These are phyloP conservation scores for Ennomos quercinarius DNA, from an alignment of 2,888 invertebrate genomes.

Conservation along the genomic window DNA sequence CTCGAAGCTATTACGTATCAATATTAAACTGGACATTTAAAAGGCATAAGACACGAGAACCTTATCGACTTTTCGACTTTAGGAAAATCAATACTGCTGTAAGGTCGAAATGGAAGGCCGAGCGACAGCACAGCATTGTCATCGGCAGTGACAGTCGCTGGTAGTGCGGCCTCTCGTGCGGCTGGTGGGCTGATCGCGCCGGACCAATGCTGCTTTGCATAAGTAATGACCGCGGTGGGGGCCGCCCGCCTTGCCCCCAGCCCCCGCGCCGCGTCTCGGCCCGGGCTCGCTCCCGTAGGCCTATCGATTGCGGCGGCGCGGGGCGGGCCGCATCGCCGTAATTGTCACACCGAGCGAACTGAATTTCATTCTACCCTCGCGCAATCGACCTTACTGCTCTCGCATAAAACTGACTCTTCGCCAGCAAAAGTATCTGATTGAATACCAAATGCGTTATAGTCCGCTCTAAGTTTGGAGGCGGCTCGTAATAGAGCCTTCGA, in stretches of 20 bases:
- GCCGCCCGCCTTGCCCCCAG: slow-evolving; percentile 25
- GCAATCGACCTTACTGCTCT: slow-evolving; percentile 76
- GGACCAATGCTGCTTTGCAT: slow-evolving; percentile 79
- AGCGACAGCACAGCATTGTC: slow-evolving; percentile 38
- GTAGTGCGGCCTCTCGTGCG: slow-evolving; percentile 35
- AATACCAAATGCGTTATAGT: slow-evolving; percentile 81
- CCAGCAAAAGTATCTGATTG: slow-evolving; percentile 62
- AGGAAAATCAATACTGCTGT: slow-evolving; percentile 54
- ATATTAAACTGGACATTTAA: slow-evolving; percentile 9
- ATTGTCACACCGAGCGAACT: slow-evolving; percentile 83
- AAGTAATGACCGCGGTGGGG: slow-evolving; percentile 70
- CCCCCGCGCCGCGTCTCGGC: slow-evolving; percentile 54
- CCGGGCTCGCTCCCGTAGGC: slow-evolving; percentile 86
- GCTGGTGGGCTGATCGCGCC: slow-evolving; percentile 48
- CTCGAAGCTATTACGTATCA: slow-evolving; percentile 12
- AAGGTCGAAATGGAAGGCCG: slow-evolving; percentile 22
- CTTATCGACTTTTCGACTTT: slow-evolving; percentile 37
- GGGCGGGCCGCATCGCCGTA: slow-evolving; percentile 83
- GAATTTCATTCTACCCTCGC: slow-evolving; percentile 69
- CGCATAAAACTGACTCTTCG: slow-evolving; percentile 68
- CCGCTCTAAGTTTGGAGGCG: slow-evolving; percentile 81
- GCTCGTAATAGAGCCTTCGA: slow-evolving; percentile 85
- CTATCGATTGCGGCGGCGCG: slow-evolving; percentile 89
- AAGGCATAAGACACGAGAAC: background rate
- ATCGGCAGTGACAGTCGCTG: slow-evolving; percentile 4